phyloP scores from a whole-genome alignment of 2,113 vertebrate species.

The Alligator sinensis region DNA sequence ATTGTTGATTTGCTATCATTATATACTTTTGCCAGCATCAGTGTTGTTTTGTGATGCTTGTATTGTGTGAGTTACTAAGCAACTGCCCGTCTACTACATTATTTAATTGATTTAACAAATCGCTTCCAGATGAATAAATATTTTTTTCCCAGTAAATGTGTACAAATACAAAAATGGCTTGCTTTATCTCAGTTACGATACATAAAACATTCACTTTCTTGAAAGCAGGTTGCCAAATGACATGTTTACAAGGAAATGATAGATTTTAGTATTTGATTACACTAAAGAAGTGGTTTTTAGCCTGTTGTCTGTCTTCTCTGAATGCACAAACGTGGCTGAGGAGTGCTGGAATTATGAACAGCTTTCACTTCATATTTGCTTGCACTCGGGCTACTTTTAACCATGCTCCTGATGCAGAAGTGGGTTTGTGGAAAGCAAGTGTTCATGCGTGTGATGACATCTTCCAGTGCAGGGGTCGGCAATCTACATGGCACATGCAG shows the following conservation, averaged over 20 bases:
- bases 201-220: not conserved
- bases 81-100: not conserved
- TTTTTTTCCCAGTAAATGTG: not conserved
- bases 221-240: not conserved
- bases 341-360: not conserved
- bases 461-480: not conserved
- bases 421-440: not conserved
- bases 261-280: not conserved
- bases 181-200: not conserved
- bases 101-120: not conserved
- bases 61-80: not conserved
- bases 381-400: not conserved
- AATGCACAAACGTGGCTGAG: not conserved
- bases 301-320: not conserved
- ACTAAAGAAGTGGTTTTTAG: not conserved
- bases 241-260: not conserved
- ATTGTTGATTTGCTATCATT: not conserved
- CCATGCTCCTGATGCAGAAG: not conserved
- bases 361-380: not conserved
- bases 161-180: not conserved
- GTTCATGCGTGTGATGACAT: not conserved
- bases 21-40: not conserved
- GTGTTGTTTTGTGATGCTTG: not conserved
- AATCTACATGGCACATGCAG: too few species aligned
- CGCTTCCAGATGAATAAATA: slow-evolving; percentile 8